Conservation (phyloP, 2,113 vertebrate species). For the Mormoops blainvillei region DNA sequence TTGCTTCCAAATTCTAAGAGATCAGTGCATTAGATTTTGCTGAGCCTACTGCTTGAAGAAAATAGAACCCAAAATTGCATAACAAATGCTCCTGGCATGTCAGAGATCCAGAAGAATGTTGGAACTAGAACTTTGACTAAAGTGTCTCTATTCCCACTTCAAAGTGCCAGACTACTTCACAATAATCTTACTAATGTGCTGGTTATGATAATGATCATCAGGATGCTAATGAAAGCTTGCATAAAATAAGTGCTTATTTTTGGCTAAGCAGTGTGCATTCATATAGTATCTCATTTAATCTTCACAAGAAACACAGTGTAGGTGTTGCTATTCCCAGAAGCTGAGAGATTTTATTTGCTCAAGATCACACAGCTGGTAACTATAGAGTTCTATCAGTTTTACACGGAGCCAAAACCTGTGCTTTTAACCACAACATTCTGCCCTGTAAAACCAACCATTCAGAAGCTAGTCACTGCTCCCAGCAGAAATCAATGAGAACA, state of each 20-base stretch:
- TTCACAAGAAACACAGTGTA: background rate
- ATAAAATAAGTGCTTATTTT: background rate
- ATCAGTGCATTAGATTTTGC: background rate
- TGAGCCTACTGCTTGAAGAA: conserved; percentile 4
- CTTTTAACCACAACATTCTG: background rate
- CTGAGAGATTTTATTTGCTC: background rate
- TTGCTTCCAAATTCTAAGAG: background rate
- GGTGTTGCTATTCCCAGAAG: background rate
- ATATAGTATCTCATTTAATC: background rate
- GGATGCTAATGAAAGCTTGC: background rate
- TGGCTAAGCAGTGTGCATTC: background rate
- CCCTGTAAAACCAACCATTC: background rate
- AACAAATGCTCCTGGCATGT: background rate
- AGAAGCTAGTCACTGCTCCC: background rate
- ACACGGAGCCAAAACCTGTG: background rate
- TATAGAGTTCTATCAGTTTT: background rate
- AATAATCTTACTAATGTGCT: background rate
- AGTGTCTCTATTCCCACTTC: background rate
- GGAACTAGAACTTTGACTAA: background rate
- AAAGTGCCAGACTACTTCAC: background rate
- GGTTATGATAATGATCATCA: background rate
- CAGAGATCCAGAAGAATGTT: background rate
- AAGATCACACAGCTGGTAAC: background rate
- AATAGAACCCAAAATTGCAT: background rate
- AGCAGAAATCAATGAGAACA: background rate